Conservation (phyloP, 2,888 invertebrate genomes). For the Papilio gigon region DNA sequence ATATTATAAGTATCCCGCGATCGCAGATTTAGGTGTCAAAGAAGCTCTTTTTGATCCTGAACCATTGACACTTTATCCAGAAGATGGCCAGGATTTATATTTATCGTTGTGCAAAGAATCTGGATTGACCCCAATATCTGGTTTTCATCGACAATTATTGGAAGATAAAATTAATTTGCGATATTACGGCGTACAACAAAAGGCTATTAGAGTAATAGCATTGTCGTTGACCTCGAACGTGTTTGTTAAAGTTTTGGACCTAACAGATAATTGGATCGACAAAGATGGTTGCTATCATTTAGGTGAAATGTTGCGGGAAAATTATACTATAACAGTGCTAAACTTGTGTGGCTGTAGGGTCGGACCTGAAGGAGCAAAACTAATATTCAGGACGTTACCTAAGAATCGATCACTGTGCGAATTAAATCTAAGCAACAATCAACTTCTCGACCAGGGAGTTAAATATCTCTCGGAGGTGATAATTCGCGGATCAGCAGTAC, state of each 20-base stretch:
- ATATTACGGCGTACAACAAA: slow-evolving; percentile 46
- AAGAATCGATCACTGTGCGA: slow-evolving; percentile 48
- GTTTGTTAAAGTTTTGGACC: slow-evolving; percentile 50
- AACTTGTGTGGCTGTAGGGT: slow-evolving; percentile 54
- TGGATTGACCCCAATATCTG: slow-evolving; percentile 50
- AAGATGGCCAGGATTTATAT: slow-evolving; percentile 60
- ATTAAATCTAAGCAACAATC: slow-evolving; percentile 50
- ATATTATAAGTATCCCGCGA: slow-evolving; percentile 53
- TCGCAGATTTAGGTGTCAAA: slow-evolving; percentile 56
- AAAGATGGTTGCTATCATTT: slow-evolving; percentile 55
- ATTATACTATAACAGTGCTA: slow-evolving; percentile 50
- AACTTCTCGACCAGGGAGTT: slow-evolving; percentile 50
- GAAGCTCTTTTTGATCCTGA: slow-evolving; percentile 53
- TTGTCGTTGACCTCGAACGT: slow-evolving; percentile 48
- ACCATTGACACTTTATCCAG: slow-evolving; percentile 49
- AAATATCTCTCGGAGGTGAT: slow-evolving; percentile 49
- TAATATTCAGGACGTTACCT: slow-evolving; percentile 46
- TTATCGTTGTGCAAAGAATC: slow-evolving; percentile 54
- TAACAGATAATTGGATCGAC: slow-evolving; percentile 55
- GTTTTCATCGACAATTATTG: slow-evolving; percentile 53
- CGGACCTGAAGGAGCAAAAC: slow-evolving; percentile 48
- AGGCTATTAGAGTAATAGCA: slow-evolving; percentile 49
- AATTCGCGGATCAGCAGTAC: slow-evolving; percentile 45
- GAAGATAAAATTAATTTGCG: slow-evolving; percentile 52
- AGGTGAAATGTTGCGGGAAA: slow-evolving; percentile 51